These are phyloP conservation scores for Caenorhabditis macrosperma DNA, from an alignment of 2,888 invertebrate genomes.

Conservation along the genomic window DNA sequence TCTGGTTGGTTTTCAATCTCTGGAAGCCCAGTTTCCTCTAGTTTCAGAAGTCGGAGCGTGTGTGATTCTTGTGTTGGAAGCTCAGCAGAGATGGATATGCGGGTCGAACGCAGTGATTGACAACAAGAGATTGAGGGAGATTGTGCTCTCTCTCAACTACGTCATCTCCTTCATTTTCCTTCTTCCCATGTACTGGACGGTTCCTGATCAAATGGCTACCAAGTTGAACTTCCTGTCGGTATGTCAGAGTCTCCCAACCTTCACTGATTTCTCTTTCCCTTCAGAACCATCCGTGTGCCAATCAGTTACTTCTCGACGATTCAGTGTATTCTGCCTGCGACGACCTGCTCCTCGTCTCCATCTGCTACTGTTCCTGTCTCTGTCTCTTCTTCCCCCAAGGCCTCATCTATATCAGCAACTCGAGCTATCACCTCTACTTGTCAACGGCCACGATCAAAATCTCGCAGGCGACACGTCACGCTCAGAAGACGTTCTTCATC, in stretches of 20 bases:
- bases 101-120: neutral
- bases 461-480: constrained; percentile 16
- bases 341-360: neutral
- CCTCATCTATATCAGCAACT: neutral
- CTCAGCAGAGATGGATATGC: neutral
- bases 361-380: neutral
- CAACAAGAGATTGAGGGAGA: no score
- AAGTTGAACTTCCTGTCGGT: neutral
- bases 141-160: no score
- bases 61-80: constrained; percentile 4
- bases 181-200: neutral
- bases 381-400: neutral
- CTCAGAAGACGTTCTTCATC: constrained; percentile 21
- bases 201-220: constrained; percentile 12
- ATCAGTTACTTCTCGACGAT: neutral
- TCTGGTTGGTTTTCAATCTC: no score
- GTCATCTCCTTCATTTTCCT: neutral
- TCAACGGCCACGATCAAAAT: neutral
- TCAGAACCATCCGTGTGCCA: neutral
- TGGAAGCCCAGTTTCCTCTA: no score
- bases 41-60: constrained; percentile 12
- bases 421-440: neutral
- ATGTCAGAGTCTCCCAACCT: no score
- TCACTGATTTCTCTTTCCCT: no score
- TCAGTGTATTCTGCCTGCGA: neutral